Conservation (phyloP, 2,113 vertebrate species). For the Haemorhous mexicanus region DNA sequence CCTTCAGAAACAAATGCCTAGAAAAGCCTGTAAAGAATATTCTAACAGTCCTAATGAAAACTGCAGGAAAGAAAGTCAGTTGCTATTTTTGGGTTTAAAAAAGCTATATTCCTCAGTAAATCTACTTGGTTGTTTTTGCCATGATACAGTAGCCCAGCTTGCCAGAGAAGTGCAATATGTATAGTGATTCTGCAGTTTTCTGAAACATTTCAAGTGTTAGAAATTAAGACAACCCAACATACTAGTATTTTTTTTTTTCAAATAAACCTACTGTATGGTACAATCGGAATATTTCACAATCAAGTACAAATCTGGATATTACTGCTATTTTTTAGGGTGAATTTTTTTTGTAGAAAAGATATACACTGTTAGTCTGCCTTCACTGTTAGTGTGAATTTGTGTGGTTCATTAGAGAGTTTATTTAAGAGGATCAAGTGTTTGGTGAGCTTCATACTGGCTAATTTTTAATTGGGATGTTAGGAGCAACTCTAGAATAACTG, state of each 20-base stretch:
- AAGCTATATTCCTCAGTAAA: constrained; percentile 40
- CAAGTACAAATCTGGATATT: constrained; percentile 5
- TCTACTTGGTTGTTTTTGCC: constrained; percentile 59
- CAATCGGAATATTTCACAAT: constrained; percentile 31
- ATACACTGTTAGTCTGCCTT: constrained; percentile 56
- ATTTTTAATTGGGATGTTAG: constrained; percentile 54
- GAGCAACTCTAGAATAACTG: constrained; percentile 50
- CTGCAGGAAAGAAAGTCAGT: constrained; percentile 53
- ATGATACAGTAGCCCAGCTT: constrained; percentile 63
- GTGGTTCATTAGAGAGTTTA: constrained; percentile 38
- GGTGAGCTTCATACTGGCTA: constrained; percentile 53
- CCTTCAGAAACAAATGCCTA: constrained; percentile 57
- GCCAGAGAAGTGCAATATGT: constrained; percentile 76
- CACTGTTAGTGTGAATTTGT: constrained; percentile 62
- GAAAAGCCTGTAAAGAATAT: constrained; percentile 37
- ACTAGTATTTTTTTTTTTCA: not conserved
- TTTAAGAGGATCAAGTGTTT: constrained; percentile 62
- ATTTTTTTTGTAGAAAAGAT: constrained; percentile 34
- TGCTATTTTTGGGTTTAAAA: constrained; percentile 41
- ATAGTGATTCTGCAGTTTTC: constrained; percentile 65
- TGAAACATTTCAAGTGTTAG: constrained; percentile 66
- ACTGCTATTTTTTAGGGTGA: constrained; percentile 53
- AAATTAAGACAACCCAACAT: not conserved
- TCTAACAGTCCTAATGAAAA: constrained; percentile 41
- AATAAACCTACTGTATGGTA: constrained; percentile 22